Conservation (phyloP, 92 coral and sea anemone species). For the Ricordea florida region DNA sequence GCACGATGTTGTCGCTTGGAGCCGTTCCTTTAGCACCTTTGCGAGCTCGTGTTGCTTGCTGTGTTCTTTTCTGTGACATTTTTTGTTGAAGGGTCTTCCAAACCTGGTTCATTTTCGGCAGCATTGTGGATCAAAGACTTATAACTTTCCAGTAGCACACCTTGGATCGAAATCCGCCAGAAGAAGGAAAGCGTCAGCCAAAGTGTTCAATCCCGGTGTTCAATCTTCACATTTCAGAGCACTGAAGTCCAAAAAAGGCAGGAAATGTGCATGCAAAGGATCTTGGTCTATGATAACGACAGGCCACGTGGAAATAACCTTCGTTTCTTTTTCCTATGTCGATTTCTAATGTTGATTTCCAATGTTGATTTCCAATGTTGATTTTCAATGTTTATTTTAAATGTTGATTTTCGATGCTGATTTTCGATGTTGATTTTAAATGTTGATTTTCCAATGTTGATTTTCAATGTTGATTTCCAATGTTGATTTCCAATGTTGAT, state of each 20-base stretch:
- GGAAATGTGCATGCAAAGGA: conserved; percentile 4
- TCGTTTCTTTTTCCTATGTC: neutral
- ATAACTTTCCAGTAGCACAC: neutral
- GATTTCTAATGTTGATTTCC: conserved; percentile 3
- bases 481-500: conserved; percentile 6
- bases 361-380: conserved; percentile 5
- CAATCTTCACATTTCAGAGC: conserved; percentile 2
- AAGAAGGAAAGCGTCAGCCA: neutral
- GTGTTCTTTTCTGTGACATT: conserved; percentile 40
- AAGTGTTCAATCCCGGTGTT: neutral
- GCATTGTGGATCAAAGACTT: conserved; percentile 6
- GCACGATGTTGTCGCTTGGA: conserved; percentile 45
- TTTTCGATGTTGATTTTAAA: no score
- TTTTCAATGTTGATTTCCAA: neutral
- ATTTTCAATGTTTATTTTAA: neutral
- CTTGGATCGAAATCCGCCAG: conserved; percentile 9
- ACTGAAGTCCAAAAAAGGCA: conserved; percentile 1
- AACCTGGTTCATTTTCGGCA: conserved; percentile 40
- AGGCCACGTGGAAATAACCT: conserved; percentile 9
- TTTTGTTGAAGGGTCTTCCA: conserved; percentile 40
- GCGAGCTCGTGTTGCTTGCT: conserved; percentile 8
- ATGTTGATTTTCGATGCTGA: no score
- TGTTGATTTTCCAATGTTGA: no score
- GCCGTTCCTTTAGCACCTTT: conserved; percentile 34
- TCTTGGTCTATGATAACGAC: conserved; percentile 17